Evolutionary conservation across 2,113 vertebrate genomes (phyloP).

Genomic region (Rhagologus leucostigma): DNA sequence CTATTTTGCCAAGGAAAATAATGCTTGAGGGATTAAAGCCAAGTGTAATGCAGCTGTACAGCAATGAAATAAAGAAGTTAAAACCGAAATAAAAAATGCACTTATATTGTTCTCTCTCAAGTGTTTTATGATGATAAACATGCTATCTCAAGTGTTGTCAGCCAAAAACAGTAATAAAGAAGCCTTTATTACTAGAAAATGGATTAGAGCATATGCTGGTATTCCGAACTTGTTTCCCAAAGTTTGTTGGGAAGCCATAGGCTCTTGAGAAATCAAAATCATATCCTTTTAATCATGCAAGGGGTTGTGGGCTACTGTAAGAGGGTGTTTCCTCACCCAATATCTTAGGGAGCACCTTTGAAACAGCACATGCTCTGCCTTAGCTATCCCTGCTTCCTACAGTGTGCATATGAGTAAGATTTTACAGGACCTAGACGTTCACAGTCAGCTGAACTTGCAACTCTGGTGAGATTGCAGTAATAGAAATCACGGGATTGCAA

Average conservation of each 20-base stretch:
- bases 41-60: slow-evolving; percentile 63
- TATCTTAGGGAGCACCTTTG: background rate
- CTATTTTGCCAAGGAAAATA: slow-evolving; percentile 60
- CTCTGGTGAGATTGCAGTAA: background rate
- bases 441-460: background rate
- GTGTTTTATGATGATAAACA: slow-evolving; percentile 14
- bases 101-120: slow-evolving; percentile 50
- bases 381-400: rapidly evolving
- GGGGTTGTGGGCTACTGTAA: background rate
- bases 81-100: slow-evolving; percentile 10
- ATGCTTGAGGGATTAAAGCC: slow-evolving; percentile 61
- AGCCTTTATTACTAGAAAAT: background rate
- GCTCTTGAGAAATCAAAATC: background rate
- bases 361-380: background rate
- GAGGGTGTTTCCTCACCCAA: background rate
- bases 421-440: background rate
- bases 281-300: background rate
- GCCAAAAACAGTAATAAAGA: slow-evolving; percentile 1
- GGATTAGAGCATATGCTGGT: background rate
- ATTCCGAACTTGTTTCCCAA: background rate
- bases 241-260: background rate
- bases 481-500: background rate
- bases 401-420: rapidly evolving
- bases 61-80: slow-evolving; percentile 59
- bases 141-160: background rate